Conservation (phyloP, 2,113 vertebrate species). For the Erythrolamprus reginae region DNA sequence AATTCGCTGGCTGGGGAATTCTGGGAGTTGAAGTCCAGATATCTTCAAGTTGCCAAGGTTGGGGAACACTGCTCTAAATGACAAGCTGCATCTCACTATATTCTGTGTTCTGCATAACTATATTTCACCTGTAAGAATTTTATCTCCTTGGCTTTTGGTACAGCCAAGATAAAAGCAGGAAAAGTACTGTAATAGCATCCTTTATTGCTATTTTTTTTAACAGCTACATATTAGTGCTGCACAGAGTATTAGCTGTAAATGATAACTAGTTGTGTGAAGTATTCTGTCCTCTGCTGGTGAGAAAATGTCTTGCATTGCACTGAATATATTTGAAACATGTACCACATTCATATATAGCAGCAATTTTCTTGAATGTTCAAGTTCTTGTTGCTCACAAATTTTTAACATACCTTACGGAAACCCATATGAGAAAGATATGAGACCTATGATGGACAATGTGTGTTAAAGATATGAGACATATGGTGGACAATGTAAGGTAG, state of each 20-base stretch:
- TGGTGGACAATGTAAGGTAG: not conserved
- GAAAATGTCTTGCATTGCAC: not conserved
- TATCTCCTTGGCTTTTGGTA: not conserved
- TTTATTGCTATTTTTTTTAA: not conserved
- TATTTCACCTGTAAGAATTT: not conserved
- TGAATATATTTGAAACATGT: not conserved
- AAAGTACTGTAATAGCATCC: not conserved
- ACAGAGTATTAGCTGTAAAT: not conserved
- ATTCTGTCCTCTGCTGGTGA: constrained; percentile 49
- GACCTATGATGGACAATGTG: not conserved
- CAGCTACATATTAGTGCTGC: not conserved
- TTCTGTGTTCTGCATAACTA: not conserved
- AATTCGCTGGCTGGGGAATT: too few relatives aligned
- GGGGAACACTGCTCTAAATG: too few relatives aligned
- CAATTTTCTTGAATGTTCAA: not conserved
- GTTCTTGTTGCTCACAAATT: not conserved
- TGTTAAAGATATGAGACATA: not conserved
- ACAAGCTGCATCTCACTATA: not conserved
- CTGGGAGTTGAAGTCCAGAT: too few relatives aligned
- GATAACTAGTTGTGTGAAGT: not conserved
- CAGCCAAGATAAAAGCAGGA: not conserved
- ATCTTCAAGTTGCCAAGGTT: too few relatives aligned
- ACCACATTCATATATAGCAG: not conserved
- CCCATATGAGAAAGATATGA: not conserved
- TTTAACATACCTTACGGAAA: not conserved